A percentile compares a stretch with the other conserved stretches of the same genome.
These are phyloP conservation scores for Entomobrya multifasciata DNA, from an alignment of 2,888 invertebrate species.

Conservation along the genomic window DNA sequence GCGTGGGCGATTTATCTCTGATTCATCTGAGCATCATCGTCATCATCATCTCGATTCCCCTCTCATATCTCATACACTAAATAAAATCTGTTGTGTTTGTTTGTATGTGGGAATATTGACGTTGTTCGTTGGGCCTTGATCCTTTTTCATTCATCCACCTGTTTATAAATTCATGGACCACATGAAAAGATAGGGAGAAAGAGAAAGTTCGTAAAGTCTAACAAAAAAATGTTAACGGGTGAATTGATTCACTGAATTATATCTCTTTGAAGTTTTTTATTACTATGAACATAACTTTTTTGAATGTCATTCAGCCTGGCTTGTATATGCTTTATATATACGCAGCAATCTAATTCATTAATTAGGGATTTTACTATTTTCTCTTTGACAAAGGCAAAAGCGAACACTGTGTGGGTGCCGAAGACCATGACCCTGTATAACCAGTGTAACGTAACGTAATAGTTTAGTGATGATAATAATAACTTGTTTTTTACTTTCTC, in stretches of 20 bases:
- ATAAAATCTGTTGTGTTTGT: not conserved
- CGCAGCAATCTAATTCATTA: not conserved
- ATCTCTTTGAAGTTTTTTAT: not conserved
- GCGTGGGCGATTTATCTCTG: conserved; percentile 63
- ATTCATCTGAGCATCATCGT: conserved; percentile 19
- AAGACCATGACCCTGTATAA: not conserved
- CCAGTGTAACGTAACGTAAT: not conserved
- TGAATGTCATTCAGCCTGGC: too few relatives aligned
- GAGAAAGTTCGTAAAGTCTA: too few relatives aligned
- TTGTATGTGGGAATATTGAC: conserved; percentile 1
- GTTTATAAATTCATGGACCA: conserved; percentile 14
- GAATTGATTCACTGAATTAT: not conserved
- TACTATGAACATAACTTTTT: not conserved
- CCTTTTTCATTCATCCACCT: conserved; percentile 34
- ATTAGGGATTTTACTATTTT: not conserved
- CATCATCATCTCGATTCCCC: not conserved
- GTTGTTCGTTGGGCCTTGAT: not conserved
- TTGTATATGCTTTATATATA: not conserved
- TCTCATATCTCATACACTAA: not conserved
- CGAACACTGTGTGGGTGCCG: too few relatives aligned
- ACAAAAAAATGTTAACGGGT: too few relatives aligned
- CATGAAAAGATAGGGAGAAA: too few relatives aligned
- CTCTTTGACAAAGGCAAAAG: too few relatives aligned
- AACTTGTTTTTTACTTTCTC: too few relatives aligned
- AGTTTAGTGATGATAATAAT: not conserved